phyloP scores from a whole-genome alignment of 2,113 vertebrate genomes.

The Zapus hudsonius region DNA sequence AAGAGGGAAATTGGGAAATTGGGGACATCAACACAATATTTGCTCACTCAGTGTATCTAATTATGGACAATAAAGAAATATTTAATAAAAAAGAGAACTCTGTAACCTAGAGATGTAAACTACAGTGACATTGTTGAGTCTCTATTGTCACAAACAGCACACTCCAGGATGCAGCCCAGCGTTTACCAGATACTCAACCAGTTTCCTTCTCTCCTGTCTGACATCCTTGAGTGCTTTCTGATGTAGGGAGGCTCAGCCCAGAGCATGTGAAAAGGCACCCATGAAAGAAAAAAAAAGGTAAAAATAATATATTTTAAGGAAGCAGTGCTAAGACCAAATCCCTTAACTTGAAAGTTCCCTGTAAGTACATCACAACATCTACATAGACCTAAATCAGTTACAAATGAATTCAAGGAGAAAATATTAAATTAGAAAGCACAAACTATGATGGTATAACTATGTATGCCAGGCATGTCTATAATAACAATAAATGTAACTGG shows the following conservation, averaged over 20 bases:
- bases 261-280: not conserved
- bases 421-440: not conserved
- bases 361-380: not conserved
- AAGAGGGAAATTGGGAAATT: no score
- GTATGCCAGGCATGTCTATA: not conserved
- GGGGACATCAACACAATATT: no score
- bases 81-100: no score
- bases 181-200: not conserved
- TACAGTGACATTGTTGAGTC: not conserved
- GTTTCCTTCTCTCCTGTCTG: not conserved
- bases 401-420: not conserved
- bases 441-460: no score
- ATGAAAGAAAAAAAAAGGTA: not conserved
- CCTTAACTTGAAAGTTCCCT: not conserved
- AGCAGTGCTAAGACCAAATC: not conserved
- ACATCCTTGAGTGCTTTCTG: not conserved
- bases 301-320: not conserved
- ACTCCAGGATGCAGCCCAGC: not conserved
- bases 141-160: not conserved
- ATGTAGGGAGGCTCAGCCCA: not conserved
- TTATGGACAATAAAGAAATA: no score
- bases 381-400: not conserved
- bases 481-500: slow-evolving; percentile 45
- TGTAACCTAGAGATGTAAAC: not conserved
- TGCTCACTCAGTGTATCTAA: no score